phyloP scores from a whole-genome alignment of 2,797 vertebrate genomes.

The Thripadectes ignobilis region DNA sequence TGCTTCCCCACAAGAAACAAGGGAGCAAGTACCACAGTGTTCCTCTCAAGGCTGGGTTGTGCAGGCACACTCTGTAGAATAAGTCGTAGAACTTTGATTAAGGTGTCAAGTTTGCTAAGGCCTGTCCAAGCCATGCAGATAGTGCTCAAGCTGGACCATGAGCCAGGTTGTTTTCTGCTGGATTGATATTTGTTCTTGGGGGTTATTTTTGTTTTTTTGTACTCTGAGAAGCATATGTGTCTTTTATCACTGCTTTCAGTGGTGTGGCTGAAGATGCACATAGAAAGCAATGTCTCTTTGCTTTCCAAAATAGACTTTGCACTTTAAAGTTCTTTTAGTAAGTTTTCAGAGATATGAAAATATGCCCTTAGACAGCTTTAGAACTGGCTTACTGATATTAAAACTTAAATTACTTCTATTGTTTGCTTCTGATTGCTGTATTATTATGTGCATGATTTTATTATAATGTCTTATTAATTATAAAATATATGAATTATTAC shows the following conservation, averaged over 20 bases:
- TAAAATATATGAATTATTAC: not conserved
- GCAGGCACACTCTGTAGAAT: accelerated
- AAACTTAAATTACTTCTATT: not conserved
- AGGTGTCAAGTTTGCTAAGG: accelerated
- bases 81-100: not conserved
- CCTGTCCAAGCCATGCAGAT: not conserved
- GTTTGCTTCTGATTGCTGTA: not conserved
- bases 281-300: not conserved
- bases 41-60: not conserved
- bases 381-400: not conserved
- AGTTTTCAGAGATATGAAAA: not conserved
- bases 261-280: not conserved
- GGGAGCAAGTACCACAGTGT: accelerated
- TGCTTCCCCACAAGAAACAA: not conserved
- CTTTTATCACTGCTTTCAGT: not conserved
- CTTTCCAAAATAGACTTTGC: not conserved
- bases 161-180: not conserved
- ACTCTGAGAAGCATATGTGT: not conserved
- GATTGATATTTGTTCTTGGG: not conserved
- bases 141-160: accelerated
- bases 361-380: not conserved
- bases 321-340: not conserved
- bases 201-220: not conserved
- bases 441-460: not conserved
- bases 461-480: not conserved